Evolutionary conservation across 2,888 invertebrate genomes (phyloP).

Genomic region (Tetragonisca angustula): DNA sequence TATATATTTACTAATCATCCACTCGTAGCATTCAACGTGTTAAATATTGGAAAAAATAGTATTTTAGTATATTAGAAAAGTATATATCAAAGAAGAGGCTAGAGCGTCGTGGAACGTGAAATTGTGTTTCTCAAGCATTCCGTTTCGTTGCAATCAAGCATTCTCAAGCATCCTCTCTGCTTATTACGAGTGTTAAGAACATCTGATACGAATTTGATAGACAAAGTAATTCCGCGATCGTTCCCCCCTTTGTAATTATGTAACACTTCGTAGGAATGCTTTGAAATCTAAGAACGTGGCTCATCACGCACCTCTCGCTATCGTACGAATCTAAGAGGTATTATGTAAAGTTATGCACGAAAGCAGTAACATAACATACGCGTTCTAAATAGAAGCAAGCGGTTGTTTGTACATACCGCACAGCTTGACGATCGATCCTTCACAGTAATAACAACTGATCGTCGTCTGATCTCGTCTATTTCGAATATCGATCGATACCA

Average conservation of each 20-base stretch:
- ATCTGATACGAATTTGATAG: not conserved
- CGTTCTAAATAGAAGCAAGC: conserved; percentile 10
- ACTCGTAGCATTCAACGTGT: too few species aligned
- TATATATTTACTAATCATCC: too few species aligned
- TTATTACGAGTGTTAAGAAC: not conserved
- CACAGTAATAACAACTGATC: conserved; percentile 35
- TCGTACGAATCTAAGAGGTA: conserved; percentile 24
- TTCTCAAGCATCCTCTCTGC: not conserved
- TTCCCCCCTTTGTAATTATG: too few species aligned
- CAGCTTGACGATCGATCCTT: conserved; percentile 15
- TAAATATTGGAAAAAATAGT: too few species aligned
- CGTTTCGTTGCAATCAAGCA: not conserved
- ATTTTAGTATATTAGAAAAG: too few species aligned
- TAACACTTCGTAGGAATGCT: not conserved
- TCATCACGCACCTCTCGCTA: not conserved
- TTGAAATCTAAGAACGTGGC: not conserved
- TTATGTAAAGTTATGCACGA: not conserved
- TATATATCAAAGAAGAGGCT: too few species aligned
- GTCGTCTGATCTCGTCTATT: conserved; percentile 17
- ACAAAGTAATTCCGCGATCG: not conserved
- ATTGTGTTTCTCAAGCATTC: not conserved
- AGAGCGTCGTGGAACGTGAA: not conserved
- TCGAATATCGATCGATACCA: not conserved
- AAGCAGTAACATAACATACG: not conserved
- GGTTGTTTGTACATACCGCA: conserved; percentile 24